These are phyloP conservation scores for Platyrinchus mystaceus DNA, from an alignment of 2,797 vertebrate species.

Conservation along the genomic window DNA sequence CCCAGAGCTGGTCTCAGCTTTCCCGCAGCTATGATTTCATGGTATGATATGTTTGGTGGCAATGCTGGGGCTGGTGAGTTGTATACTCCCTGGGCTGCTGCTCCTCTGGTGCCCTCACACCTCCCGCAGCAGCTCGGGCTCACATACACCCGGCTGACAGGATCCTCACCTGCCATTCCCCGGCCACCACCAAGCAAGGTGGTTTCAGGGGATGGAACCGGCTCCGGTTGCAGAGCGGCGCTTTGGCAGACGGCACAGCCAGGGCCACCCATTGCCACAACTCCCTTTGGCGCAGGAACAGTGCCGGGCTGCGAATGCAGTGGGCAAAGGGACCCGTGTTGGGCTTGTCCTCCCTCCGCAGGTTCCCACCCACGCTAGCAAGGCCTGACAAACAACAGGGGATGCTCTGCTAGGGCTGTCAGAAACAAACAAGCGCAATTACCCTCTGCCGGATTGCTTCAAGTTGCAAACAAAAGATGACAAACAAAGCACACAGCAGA, in stretches of 20 bases:
- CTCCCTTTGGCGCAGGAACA: not conserved
- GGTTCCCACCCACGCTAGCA: not conserved
- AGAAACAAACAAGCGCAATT: conserved; percentile 28
- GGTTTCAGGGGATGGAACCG: not conserved
- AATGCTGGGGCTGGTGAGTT: accelerated
- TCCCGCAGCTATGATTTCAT: not conserved
- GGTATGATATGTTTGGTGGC: not conserved
- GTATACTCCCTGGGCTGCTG: not conserved
- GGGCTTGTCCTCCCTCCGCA: not conserved
- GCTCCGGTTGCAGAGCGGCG: accelerated
- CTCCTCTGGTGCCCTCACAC: not conserved
- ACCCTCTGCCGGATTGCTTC: conserved; percentile 30
- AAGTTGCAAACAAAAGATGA: conserved; percentile 60
- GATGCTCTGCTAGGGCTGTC: conserved; percentile 11
- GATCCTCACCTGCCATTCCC: not conserved
- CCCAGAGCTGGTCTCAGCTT: not conserved
- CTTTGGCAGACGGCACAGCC: not conserved
- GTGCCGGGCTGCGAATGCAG: accelerated
- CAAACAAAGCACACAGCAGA: conserved; percentile 57
- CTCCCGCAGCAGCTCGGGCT: accelerated
- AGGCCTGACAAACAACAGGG: conserved; percentile 35
- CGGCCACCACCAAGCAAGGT: not conserved
- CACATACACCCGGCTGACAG: accelerated
- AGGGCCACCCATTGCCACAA: accelerated
- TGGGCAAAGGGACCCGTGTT: not conserved